phyloP scores from a whole-genome alignment of 1,140 invertebrate genomes.

The Sesamia nonagrioides region DNA sequence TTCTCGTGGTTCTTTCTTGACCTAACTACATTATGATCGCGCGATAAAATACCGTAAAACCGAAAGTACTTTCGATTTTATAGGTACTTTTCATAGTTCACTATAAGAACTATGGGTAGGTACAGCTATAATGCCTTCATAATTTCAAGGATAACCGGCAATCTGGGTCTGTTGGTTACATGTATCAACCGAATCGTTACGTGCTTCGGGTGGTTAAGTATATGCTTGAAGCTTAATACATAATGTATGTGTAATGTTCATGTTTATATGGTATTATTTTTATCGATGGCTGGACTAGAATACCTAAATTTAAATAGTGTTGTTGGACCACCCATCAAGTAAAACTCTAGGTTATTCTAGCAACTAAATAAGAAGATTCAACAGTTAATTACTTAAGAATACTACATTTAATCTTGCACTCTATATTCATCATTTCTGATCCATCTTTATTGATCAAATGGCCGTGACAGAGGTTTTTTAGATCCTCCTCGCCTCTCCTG shows the following conservation, averaged over 20 bases:
- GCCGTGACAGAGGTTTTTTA: too few species aligned
- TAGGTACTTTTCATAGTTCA: neutral
- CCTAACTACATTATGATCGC: neutral
- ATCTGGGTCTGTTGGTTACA: neutral
- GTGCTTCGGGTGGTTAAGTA: neutral
- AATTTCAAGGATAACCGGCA: constrained; percentile 11
- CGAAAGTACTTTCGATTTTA: neutral
- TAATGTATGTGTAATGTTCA: neutral
- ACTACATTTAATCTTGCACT: too few species aligned
- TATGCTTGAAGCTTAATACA: neutral
- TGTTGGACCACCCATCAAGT: neutral
- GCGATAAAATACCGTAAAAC: neutral
- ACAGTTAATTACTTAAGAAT: too few species aligned
- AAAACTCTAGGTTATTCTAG: neutral
- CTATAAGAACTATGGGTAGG: neutral
- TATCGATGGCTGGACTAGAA: neutral
- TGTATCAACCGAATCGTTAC: neutral
- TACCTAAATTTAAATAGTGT: neutral
- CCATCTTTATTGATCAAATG: too few species aligned
- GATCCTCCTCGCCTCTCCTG: too few species aligned
- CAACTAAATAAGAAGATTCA: neutral
- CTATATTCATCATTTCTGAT: too few species aligned
- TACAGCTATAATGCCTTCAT: neutral
- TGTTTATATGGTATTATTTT: constrained; percentile 18
- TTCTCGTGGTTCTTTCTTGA: too few species aligned